A percentile compares a stretch with the other conserved stretches of the same genome.
Conservation (phyloP, 2,797 vertebrate genomes). For the Dendrocincla fuliginosa region DNA sequence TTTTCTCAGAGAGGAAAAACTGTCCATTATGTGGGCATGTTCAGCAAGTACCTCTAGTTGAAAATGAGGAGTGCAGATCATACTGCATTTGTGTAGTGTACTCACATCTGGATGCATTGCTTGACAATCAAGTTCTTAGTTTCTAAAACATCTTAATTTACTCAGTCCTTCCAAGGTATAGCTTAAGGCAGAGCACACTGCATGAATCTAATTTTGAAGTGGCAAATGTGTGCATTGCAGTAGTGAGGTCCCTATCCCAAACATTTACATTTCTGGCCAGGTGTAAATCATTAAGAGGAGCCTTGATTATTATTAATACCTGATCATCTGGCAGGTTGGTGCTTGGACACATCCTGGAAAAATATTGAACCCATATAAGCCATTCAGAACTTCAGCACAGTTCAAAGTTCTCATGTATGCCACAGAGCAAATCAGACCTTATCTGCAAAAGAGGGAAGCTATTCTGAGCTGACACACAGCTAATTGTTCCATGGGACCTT, state of each 20-base stretch:
- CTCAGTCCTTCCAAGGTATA: neutral
- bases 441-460: neutral
- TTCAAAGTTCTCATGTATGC: neutral
- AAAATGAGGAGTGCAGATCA: neutral
- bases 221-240: constrained; percentile 22
- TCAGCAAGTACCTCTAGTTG: neutral
- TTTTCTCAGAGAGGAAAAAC: neutral
- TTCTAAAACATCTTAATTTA: constrained; percentile 37
- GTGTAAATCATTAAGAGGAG: constrained; percentile 49
- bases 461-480: neutral
- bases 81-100: neutral
- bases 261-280: constrained; percentile 26
- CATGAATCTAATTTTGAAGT: constrained; percentile 32
- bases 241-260: constrained; percentile 31
- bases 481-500: neutral
- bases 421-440: neutral
- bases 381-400: neutral
- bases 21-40: neutral
- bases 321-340: constrained; percentile 37
- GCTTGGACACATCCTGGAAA: neutral
- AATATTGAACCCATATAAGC: neutral
- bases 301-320: constrained; percentile 49
- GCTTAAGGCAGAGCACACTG: constrained; percentile 26
- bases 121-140: neutral
- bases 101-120: constrained; percentile 6